phyloP scores from a whole-genome alignment of 2,888 invertebrate species.

The Drosophila sordidula region DNA sequence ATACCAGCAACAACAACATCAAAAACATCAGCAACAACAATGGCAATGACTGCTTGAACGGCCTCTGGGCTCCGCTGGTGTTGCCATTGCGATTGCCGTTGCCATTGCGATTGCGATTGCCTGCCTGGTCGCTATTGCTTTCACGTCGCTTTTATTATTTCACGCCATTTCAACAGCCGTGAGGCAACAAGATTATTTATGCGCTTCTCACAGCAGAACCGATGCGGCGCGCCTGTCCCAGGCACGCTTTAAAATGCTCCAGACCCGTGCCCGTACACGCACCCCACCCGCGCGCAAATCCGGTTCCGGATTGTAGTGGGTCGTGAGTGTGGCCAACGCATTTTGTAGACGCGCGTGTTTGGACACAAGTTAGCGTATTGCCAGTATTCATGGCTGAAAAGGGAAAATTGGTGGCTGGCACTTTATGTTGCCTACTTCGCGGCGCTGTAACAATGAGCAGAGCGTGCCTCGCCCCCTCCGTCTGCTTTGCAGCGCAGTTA shows the following conservation, averaged over 20 bases:
- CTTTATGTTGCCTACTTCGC: conserved; percentile 63
- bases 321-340: conserved; percentile 49
- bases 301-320: conserved; percentile 26
- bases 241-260: conserved; percentile 66
- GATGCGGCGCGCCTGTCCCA: conserved; percentile 36
- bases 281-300: neutral
- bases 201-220: conserved; percentile 59
- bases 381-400: conserved; percentile 25
- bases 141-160: conserved; percentile 79
- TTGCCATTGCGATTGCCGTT: conserved; percentile 22
- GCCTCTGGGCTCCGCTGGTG: conserved; percentile 43
- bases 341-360: conserved; percentile 71
- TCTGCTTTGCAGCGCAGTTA: conserved; percentile 41
- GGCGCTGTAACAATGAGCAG: conserved; percentile 53
- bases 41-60: conserved; percentile 32
- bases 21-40: conserved; percentile 18
- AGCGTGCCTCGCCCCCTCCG: conserved; percentile 6
- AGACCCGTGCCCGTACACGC: conserved; percentile 10
- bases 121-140: conserved; percentile 69
- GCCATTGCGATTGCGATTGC: conserved; percentile 52
- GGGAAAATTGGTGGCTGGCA: conserved; percentile 50
- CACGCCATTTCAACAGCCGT: conserved; percentile 81
- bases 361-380: conserved; percentile 72
- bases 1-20: conserved; percentile 30
- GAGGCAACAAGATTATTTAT: conserved; percentile 80